A percentile compares a stretch with the other conserved stretches of the same genome.
These are phyloP conservation scores for Scarus forsteni DNA, from an alignment of 2,797 vertebrate species.

Conservation along the genomic window DNA sequence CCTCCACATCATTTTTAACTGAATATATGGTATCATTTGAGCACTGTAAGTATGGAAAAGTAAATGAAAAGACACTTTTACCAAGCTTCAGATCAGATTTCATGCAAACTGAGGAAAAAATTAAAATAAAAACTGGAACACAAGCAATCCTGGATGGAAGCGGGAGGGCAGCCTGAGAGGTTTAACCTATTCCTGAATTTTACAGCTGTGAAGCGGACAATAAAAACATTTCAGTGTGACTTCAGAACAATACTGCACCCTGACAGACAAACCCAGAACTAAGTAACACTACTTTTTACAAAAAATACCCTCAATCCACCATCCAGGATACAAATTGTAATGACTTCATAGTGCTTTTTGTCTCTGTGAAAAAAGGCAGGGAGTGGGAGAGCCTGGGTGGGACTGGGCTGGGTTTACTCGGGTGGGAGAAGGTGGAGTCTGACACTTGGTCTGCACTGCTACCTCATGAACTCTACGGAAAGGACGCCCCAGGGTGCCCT, in stretches of 20 bases:
- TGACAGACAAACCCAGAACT: not conserved
- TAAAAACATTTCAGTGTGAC: slow-evolving; percentile 30
- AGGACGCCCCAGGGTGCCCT: slow-evolving; percentile 57
- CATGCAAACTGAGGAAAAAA: slow-evolving; percentile 46
- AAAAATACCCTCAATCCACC: slow-evolving; percentile 4
- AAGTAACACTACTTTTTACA: not conserved
- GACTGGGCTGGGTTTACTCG: slow-evolving; percentile 30
- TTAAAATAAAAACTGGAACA: slow-evolving; percentile 24
- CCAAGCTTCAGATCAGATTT: slow-evolving; percentile 57
- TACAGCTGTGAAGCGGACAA: slow-evolving; percentile 35
- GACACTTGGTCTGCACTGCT: slow-evolving; percentile 38
- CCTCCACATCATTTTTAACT: slow-evolving; percentile 13
- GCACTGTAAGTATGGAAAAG: slow-evolving; percentile 1
- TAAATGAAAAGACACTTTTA: not conserved
- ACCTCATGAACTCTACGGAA: slow-evolving; percentile 58
- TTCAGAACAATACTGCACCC: not conserved
- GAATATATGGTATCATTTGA: slow-evolving; percentile 5
- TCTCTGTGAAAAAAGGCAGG: slow-evolving; percentile 6
- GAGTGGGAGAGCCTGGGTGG: slow-evolving; percentile 31
- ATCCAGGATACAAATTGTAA: slow-evolving; percentile 6
- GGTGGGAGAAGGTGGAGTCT: slow-evolving; percentile 52
- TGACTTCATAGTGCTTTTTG: slow-evolving; percentile 27
- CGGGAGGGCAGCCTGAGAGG: slow-evolving; percentile 41
- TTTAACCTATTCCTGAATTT: slow-evolving; percentile 42
- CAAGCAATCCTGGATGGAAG: slow-evolving; percentile 27